These are phyloP conservation scores for Odontamblyopus lacepedii DNA, from an alignment of 2,797 vertebrate species.

Conservation along the genomic window DNA sequence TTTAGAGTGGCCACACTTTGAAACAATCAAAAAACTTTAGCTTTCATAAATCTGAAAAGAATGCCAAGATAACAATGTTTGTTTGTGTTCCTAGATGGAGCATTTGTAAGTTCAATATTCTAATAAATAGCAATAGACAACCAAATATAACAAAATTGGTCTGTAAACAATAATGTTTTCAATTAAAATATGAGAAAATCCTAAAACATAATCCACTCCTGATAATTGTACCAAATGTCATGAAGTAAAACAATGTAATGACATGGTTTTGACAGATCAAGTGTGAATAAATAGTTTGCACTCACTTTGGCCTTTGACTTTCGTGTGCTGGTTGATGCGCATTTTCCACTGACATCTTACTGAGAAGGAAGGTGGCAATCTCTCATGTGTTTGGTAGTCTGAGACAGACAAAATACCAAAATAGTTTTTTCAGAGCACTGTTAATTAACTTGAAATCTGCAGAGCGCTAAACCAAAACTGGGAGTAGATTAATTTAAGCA, in stretches of 20 bases:
- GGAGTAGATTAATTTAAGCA: slow-evolving; percentile 36
- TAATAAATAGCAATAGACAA: neutral
- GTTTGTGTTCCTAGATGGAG: neutral
- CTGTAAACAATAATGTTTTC: neutral
- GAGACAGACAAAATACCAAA: slow-evolving; percentile 9
- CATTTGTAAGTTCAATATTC: neutral
- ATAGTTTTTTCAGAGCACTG: slow-evolving; percentile 20
- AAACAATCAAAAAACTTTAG: too few species aligned
- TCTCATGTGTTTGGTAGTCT: slow-evolving; percentile 15
- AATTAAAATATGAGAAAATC: too few species aligned
- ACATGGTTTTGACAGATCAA: too few species aligned
- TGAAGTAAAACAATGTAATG: too few species aligned
- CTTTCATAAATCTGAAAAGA: neutral
- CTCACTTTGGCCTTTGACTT: too few species aligned
- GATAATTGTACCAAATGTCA: too few species aligned
- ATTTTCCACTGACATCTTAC: neutral
- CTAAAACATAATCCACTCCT: too few species aligned
- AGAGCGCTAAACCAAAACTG: slow-evolving; percentile 11
- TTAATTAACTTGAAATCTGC: slow-evolving; percentile 39
- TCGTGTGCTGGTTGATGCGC: too few species aligned
- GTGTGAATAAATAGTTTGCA: too few species aligned
- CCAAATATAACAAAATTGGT: neutral
- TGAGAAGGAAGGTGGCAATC: neutral
- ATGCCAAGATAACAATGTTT: neutral
- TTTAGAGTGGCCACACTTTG: too few species aligned